Evolutionary conservation across 2,888 invertebrate species (phyloP).

Genomic region (Drosophila conformis): DNA sequence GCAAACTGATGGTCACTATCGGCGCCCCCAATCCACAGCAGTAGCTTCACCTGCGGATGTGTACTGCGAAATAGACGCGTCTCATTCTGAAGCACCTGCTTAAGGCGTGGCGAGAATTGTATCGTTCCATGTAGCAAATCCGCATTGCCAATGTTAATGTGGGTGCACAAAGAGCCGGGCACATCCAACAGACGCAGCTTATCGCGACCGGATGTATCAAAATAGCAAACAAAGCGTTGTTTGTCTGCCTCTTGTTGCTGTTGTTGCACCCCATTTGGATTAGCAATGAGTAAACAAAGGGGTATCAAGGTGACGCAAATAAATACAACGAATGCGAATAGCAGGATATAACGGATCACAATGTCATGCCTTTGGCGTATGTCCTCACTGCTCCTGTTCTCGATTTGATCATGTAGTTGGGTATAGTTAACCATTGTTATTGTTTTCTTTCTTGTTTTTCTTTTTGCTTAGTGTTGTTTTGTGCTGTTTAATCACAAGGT

Average conservation of each 20-base stretch:
- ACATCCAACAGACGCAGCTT: constrained; percentile 87
- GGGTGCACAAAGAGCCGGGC: constrained; percentile 91
- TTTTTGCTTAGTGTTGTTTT: constrained; percentile 13
- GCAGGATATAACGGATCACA: constrained; percentile 9
- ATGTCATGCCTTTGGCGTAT: neutral
- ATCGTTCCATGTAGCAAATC: constrained; percentile 88
- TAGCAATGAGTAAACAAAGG: constrained; percentile 26
- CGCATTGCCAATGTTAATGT: constrained; percentile 92
- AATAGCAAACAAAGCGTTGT: constrained; percentile 60
- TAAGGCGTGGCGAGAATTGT: constrained; percentile 85
- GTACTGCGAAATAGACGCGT: constrained; percentile 85
- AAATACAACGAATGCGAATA: constrained; percentile 2
- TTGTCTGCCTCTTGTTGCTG: neutral
- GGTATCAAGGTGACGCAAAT: constrained; percentile 20
- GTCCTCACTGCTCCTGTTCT: neutral
- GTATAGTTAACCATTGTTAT: constrained; percentile 42
- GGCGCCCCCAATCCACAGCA: constrained; percentile 90
- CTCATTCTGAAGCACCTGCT: constrained; percentile 74
- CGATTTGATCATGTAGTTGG: constrained; percentile 3
- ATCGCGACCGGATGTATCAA: constrained; percentile 12
- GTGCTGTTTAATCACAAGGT: neutral
- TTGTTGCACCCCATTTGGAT: neutral
- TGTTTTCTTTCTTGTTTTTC: neutral
- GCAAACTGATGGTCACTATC: constrained; percentile 89
- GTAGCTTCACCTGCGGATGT: constrained; percentile 90